Evolutionary conservation across 2,888 invertebrate genomes (phyloP).

Genomic region (Lithophane socia): DNA sequence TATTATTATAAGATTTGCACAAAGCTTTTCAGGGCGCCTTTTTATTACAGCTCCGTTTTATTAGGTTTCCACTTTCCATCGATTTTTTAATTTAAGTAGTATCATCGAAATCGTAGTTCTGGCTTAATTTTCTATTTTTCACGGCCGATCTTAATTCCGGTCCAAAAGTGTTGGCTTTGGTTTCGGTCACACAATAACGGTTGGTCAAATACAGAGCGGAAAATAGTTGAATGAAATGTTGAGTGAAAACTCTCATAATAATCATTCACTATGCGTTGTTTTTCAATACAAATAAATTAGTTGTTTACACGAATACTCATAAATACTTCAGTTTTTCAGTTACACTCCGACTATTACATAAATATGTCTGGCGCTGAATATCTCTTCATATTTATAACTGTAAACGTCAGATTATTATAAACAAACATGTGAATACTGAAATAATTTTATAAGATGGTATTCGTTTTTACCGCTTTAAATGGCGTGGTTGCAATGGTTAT

Average conservation of each 20-base stretch:
- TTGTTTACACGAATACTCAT: conserved; percentile 40
- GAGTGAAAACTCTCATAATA: conserved; percentile 13
- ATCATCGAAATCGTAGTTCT: background rate
- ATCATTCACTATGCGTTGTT: conserved; percentile 36
- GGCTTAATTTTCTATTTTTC: background rate
- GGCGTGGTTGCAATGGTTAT: background rate
- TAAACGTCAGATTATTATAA: conserved; percentile 50
- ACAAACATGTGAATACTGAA: conserved; percentile 30
- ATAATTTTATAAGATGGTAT: conserved; percentile 18
- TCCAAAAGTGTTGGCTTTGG: background rate
- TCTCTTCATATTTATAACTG: conserved; percentile 53
- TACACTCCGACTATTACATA: conserved; percentile 47
- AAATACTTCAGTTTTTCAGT: conserved; percentile 54
- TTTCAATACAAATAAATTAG: conserved; percentile 25
- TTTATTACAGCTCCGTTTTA: background rate
- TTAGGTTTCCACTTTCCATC: too few relatives aligned
- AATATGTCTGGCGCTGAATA: conserved; percentile 45
- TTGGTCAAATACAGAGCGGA: background rate
- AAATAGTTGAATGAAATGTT: conserved; percentile 1
- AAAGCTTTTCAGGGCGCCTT: background rate
- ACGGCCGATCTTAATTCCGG: too few relatives aligned
- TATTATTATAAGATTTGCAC: background rate
- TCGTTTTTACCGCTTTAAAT: background rate
- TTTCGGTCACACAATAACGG: too few relatives aligned
- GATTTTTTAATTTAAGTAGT: too few relatives aligned